phyloP scores from a whole-genome alignment of 30 jellyfish, hydroid and myxozoan genomes.

The Sanderia malayensis region DNA sequence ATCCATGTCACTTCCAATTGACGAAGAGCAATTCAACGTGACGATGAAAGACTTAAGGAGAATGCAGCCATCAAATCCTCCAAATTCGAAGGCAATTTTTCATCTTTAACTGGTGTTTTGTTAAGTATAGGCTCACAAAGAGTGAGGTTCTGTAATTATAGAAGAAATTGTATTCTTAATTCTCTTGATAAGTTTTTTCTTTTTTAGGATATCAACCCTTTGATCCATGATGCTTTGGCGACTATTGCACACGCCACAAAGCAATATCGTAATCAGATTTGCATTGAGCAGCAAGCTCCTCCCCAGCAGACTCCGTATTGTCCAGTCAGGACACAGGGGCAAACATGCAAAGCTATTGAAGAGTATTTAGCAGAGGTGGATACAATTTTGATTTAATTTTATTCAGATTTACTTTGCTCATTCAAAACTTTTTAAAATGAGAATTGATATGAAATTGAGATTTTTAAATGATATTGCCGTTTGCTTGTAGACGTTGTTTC shows the following conservation, averaged over 20 bases:
- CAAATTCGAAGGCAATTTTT: conserved; percentile 2
- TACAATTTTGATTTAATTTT: not conserved
- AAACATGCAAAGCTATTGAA: conserved; percentile 15
- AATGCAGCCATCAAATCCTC: conserved; percentile 3
- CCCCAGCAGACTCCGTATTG: conserved; percentile 24
- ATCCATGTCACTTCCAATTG: conserved; percentile 36
- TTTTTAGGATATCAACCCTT: conserved; percentile 59
- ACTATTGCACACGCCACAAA: conserved; percentile 54
- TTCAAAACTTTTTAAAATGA: too few species aligned
- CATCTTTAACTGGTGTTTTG: too few species aligned
- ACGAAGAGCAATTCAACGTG: conserved; percentile 19
- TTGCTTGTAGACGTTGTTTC: conserved; percentile 29
- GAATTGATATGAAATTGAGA: too few species aligned
- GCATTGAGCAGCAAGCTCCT: not conserved
- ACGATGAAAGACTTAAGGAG: conserved; percentile 2
- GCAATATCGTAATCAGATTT: conserved; percentile 11
- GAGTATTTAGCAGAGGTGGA: conserved; percentile 35
- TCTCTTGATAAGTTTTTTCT: too few species aligned
- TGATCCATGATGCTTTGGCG: conserved; percentile 72
- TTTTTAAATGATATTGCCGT: too few species aligned
- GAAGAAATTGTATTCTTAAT: too few species aligned
- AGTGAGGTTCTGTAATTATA: too few species aligned
- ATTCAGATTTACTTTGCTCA: not conserved
- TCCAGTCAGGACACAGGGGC: conserved; percentile 36
- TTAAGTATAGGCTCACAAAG: too few species aligned